These are phyloP conservation scores for Metalampra italica DNA, from an alignment of 2,888 invertebrate genomes.

Conservation along the genomic window DNA sequence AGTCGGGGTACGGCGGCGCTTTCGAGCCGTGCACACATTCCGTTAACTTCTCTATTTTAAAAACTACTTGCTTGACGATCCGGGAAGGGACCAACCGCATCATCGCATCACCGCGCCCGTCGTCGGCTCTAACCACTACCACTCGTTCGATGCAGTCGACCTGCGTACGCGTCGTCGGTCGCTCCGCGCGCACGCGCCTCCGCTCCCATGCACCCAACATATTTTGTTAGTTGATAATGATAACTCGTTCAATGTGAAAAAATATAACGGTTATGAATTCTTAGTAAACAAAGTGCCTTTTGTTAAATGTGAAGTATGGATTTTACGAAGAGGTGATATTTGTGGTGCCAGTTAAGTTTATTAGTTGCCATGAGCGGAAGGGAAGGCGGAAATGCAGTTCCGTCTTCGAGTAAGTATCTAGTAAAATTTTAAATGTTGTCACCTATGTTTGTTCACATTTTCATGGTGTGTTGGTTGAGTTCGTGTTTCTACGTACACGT, in stretches of 20 bases:
- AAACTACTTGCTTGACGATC: constrained; percentile 72
- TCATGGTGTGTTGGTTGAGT: constrained; percentile 13
- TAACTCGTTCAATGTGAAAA: constrained; percentile 48
- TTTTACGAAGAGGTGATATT: constrained; percentile 66
- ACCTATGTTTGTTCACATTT: constrained; percentile 16
- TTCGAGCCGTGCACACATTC: constrained; percentile 74
- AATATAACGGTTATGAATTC: constrained; percentile 42
- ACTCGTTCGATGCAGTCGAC: constrained; percentile 73
- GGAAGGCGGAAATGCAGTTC: constrained; percentile 77
- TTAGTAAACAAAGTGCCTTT: constrained; percentile 49
- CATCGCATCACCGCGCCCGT: constrained; percentile 57
- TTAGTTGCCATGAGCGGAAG: constrained; percentile 73
- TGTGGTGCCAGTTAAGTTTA: constrained; percentile 61
- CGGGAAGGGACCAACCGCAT: constrained; percentile 73
- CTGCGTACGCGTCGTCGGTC: constrained; percentile 71
- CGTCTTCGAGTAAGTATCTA: constrained; percentile 71
- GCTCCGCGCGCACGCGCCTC: constrained; percentile 69
- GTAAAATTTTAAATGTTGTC: constrained; percentile 16
- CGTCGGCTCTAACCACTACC: constrained; percentile 45
- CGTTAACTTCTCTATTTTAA: constrained; percentile 76
- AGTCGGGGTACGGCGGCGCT: constrained; percentile 70
- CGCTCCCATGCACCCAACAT: constrained; percentile 55
- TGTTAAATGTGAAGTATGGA: constrained; percentile 57
- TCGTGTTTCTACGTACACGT: constrained; percentile 22
- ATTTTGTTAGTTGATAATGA: constrained; percentile 46